Percentiles rank a stretch among this genome's conserved stretches.
Conservation (phyloP, 2,888 invertebrate genomes). For the Amblyteles armatorius region DNA sequence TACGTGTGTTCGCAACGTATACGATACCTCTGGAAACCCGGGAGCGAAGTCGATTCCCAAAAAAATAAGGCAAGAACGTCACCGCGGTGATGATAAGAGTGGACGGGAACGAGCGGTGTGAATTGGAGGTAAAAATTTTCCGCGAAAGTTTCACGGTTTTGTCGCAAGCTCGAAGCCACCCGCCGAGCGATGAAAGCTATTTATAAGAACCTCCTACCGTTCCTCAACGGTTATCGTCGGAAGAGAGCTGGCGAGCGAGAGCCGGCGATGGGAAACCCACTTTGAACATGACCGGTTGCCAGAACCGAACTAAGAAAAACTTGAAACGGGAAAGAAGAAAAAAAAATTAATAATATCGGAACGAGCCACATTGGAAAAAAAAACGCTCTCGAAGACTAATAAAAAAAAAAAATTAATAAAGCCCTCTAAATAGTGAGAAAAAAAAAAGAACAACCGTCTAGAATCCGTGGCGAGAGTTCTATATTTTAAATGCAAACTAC, state of each 20-base stretch:
- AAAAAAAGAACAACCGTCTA: constrained; percentile 50
- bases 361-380: constrained; percentile 32
- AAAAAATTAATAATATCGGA: constrained; percentile 12
- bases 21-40: background rate
- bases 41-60: constrained; percentile 29
- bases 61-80: background rate
- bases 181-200: constrained; percentile 60
- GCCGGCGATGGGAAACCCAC: constrained; percentile 29
- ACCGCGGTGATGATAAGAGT: background rate
- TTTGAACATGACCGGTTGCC: background rate
- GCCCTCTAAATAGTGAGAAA: constrained; percentile 65
- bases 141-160: constrained; percentile 64
- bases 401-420: constrained; percentile 62
- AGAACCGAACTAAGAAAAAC: constrained; percentile 35
- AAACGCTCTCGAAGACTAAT: constrained; percentile 29
- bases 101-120: constrained; percentile 28
- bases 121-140: constrained; percentile 62
- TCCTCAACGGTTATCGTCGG: constrained; percentile 43
- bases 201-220: constrained; percentile 53
- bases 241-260: constrained; percentile 13
- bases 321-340: constrained; percentile 30
- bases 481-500: constrained; percentile 58
- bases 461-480: constrained; percentile 32
- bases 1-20: constrained; percentile 16
- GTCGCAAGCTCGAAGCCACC: constrained; percentile 41